Evolutionary conservation across 1,140 invertebrate species (phyloP).

Genomic region (Apis florea): DNA sequence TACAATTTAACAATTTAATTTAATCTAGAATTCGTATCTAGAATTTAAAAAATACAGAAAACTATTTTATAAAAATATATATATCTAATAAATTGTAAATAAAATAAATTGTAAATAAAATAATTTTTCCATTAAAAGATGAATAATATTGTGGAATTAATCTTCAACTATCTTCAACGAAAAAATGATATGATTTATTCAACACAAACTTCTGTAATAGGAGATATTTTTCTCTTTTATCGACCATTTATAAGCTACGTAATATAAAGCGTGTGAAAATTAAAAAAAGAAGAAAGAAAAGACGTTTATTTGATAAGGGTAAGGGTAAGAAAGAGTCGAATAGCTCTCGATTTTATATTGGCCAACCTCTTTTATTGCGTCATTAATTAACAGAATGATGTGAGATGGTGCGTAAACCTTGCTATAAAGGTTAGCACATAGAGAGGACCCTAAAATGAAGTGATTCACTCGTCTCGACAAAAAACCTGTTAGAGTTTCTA

Average conservation of each 20-base stretch:
- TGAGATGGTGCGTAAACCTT: slow-evolving; percentile 41
- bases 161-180: neutral
- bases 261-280: neutral
- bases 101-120: neutral
- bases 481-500: slow-evolving; percentile 32
- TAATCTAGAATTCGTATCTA: too few species aligned
- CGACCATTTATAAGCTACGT: neutral
- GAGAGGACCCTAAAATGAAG: slow-evolving; percentile 32
- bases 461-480: slow-evolving; percentile 31
- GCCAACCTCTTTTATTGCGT: slow-evolving; percentile 34
- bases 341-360: slow-evolving; percentile 38
- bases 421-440: slow-evolving; percentile 36
- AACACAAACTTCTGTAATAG: neutral
- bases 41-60: neutral
- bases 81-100: neutral
- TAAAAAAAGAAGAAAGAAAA: neutral
- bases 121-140: too few species aligned
- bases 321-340: slow-evolving; percentile 6
- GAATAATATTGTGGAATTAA: neutral
- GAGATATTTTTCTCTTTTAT: neutral
- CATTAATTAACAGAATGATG: slow-evolving; percentile 50
- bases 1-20: neutral
- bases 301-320: neutral
- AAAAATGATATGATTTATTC: neutral
- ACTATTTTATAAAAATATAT: neutral